These are phyloP conservation scores for Eupithecia subfuscata DNA, from an alignment of 2,888 invertebrate genomes.

Conservation along the genomic window DNA sequence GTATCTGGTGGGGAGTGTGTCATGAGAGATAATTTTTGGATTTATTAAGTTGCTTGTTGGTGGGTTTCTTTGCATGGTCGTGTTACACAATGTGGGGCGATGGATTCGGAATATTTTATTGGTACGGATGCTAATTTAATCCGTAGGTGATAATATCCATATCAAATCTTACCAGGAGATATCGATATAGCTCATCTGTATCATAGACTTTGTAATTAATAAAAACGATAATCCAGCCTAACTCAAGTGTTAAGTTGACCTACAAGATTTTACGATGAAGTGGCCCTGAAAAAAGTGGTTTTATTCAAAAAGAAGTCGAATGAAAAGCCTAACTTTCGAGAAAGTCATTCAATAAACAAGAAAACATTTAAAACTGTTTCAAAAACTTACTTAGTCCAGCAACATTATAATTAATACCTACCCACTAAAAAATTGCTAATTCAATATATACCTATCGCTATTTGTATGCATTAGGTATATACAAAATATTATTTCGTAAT, in stretches of 20 bases:
- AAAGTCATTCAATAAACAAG: neutral
- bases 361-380: too few species aligned
- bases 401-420: too few species aligned
- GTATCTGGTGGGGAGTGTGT: slow-evolving; percentile 74
- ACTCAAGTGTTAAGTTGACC: neutral
- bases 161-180: neutral
- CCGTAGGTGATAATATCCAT: neutral
- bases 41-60: slow-evolving; percentile 62
- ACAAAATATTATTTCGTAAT: too few species aligned
- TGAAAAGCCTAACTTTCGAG: neutral
- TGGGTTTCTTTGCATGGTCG: slow-evolving; percentile 38
- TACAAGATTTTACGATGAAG: neutral
- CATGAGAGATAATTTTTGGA: slow-evolving; percentile 80
- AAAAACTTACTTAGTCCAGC: neutral
- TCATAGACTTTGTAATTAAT: neutral
- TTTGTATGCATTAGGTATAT: too few species aligned
- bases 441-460: too few species aligned
- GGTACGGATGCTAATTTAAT: neutral
- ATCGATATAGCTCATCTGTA: neutral
- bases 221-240: neutral
- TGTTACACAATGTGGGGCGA: slow-evolving; percentile 16
- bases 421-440: too few species aligned
- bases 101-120: slow-evolving; percentile 7
- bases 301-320: neutral
- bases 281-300: neutral